These are phyloP conservation scores for Parambassis ranga DNA, from an alignment of 2,797 vertebrate species.

Conservation along the genomic window DNA sequence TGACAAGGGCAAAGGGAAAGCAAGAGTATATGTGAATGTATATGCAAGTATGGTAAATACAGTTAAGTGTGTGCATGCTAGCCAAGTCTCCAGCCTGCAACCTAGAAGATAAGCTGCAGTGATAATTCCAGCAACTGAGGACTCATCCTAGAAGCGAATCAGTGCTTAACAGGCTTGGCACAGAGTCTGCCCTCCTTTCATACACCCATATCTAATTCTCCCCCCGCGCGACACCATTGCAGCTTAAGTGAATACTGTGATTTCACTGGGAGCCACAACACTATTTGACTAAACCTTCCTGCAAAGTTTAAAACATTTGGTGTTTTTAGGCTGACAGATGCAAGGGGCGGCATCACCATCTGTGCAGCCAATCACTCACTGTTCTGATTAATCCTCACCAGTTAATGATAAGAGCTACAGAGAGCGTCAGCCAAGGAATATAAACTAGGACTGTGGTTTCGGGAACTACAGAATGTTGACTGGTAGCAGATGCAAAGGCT, in stretches of 20 bases:
- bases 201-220: background rate
- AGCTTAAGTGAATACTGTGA: slow-evolving; percentile 31
- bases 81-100: slow-evolving; percentile 63
- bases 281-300: slow-evolving; percentile 24
- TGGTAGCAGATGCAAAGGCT: slow-evolving; percentile 54
- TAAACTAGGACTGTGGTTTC: slow-evolving; percentile 43
- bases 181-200: slow-evolving; percentile 8
- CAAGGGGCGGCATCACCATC: slow-evolving; percentile 45
- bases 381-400: slow-evolving; percentile 50
- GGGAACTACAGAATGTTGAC: slow-evolving; percentile 36
- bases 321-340: slow-evolving; percentile 46
- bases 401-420: slow-evolving; percentile 50
- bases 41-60: slow-evolving; percentile 13
- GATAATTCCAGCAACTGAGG: slow-evolving; percentile 59
- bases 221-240: background rate
- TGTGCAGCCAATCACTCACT: slow-evolving; percentile 50
- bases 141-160: slow-evolving; percentile 52
- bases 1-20: background rate
- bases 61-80: slow-evolving; percentile 12
- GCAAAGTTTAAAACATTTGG: slow-evolving; percentile 38
- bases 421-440: slow-evolving; percentile 23
- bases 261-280: slow-evolving; percentile 38
- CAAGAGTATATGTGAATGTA: background rate
- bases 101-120: slow-evolving; percentile 62
- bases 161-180: slow-evolving; percentile 60